Percentiles rank a stretch among this genome's conserved stretches.
Evolutionary conservation across 2,888 invertebrate species (phyloP).

Genomic region (Choristoneura rosaceana): DNA sequence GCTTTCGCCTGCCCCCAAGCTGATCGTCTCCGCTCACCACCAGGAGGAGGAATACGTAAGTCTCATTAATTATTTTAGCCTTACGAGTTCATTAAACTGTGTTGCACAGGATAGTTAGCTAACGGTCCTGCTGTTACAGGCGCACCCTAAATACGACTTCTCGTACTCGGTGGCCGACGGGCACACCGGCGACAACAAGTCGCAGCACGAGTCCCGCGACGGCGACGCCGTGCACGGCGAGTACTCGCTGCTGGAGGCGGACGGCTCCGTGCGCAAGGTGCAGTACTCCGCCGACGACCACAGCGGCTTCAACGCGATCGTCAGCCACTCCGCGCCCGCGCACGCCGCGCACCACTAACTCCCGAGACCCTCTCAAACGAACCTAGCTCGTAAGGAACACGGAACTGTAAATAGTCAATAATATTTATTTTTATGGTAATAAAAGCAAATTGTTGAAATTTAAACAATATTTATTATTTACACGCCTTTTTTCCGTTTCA

Average conservation of each 20-base stretch:
- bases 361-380: slow-evolving; percentile 23
- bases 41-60: slow-evolving; percentile 69
- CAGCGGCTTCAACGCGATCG: slow-evolving; percentile 80
- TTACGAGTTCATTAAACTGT: not conserved
- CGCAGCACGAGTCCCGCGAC: slow-evolving; percentile 84
- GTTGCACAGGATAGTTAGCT: not conserved
- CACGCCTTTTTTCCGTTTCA: not conserved
- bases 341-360: slow-evolving; percentile 62
- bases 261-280: slow-evolving; percentile 82
- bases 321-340: slow-evolving; percentile 70
- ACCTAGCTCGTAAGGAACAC: slow-evolving; percentile 23
- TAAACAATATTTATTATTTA: not conserved
- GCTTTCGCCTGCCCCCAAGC: slow-evolving; percentile 55
- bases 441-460: slow-evolving; percentile 40
- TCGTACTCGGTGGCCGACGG: slow-evolving; percentile 85
- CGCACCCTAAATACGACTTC: slow-evolving; percentile 86
- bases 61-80: slow-evolving; percentile 27
- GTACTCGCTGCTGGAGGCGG: slow-evolving; percentile 77
- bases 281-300: slow-evolving; percentile 84
- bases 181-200: slow-evolving; percentile 86
- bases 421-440: slow-evolving; percentile 44
- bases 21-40: slow-evolving; percentile 55
- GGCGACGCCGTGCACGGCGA: slow-evolving; percentile 87
- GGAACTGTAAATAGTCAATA: slow-evolving; percentile 44
- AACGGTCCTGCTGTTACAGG: slow-evolving; percentile 56